phyloP scores from a whole-genome alignment of 2,888 invertebrate genomes.

The Arge pagana region DNA sequence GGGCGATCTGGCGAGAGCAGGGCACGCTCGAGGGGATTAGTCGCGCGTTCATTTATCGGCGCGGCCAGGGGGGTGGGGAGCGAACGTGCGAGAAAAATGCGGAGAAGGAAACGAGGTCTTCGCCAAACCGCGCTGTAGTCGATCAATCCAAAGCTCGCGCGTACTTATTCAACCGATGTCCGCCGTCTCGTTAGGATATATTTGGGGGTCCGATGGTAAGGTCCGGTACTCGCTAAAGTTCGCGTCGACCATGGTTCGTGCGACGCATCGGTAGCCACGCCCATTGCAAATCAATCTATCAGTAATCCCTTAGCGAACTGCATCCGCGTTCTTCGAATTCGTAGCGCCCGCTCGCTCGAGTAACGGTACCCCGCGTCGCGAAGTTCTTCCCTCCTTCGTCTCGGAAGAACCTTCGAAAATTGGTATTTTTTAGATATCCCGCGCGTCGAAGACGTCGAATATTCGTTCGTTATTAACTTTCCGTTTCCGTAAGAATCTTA shows the following conservation, averaged over 20 bases:
- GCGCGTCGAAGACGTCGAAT: too few species aligned
- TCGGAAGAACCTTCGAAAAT: too few species aligned
- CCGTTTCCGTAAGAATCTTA: too few species aligned
- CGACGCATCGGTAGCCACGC: too few species aligned
- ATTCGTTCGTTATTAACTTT: too few species aligned
- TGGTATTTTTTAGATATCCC: too few species aligned
- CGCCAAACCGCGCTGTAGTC: slow-evolving; percentile 50
- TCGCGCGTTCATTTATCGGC: slow-evolving; percentile 1
- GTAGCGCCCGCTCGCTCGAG: too few species aligned
- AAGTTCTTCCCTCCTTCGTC: too few species aligned
- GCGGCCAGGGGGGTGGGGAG: slow-evolving; percentile 16
- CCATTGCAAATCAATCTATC: too few species aligned
- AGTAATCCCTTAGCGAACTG: too few species aligned
- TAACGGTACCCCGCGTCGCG: too few species aligned
- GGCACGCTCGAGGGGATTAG: slow-evolving; percentile 12
- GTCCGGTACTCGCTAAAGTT: slow-evolving; percentile 18
- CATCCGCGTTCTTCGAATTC: too few species aligned
- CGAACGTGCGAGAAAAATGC: slow-evolving; percentile 34
- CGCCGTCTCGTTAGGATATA: slow-evolving; percentile 21
- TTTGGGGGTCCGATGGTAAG: slow-evolving; percentile 20
- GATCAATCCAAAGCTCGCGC: slow-evolving; percentile 48
- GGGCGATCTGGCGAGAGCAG: slow-evolving; percentile 14
- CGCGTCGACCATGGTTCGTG: slow-evolving; percentile 6
- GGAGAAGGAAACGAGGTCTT: slow-evolving; percentile 34
- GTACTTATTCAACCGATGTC: slow-evolving; percentile 41